A percentile compares a stretch with the other conserved stretches of the same genome.
These are phyloP conservation scores for Henricia sp. DNA, from an alignment of 53 echinoderm and acorn worm genomes.

Conservation along the genomic window DNA sequence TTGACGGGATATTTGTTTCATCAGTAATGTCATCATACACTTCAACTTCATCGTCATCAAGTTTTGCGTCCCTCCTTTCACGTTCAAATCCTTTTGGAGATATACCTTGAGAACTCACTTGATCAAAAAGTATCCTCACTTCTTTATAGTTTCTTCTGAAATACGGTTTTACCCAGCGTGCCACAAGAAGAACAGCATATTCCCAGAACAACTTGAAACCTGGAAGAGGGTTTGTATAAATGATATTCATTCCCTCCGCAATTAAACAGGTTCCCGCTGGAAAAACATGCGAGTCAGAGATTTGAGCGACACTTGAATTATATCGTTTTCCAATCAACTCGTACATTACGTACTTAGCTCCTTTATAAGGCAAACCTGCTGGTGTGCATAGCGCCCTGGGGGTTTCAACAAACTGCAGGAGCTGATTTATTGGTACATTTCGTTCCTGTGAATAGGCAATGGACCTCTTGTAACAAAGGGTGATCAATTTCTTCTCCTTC, in stretches of 20 bases:
- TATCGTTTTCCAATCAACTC: constrained; percentile 66
- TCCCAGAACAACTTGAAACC: constrained; percentile 60
- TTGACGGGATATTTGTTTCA: constrained; percentile 33
- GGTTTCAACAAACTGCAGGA: constrained; percentile 64
- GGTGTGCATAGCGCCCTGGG: constrained; percentile 67
- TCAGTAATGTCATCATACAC: constrained; percentile 9
- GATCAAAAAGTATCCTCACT: constrained; percentile 70
- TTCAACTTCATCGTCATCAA: constrained; percentile 34
- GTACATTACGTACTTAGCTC: constrained; percentile 66
- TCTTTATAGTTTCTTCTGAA: constrained; percentile 60
- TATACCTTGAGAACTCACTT: constrained; percentile 67
- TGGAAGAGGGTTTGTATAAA: constrained; percentile 59
- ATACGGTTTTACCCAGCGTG: constrained; percentile 48
- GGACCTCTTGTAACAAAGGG: constrained; percentile 67
- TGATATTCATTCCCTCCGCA: constrained; percentile 78
- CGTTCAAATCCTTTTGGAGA: constrained; percentile 74
- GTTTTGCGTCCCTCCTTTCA: constrained; percentile 46
- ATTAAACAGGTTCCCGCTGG: constrained; percentile 44
- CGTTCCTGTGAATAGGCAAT: constrained; percentile 43
- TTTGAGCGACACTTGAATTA: background rate
- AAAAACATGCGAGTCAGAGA: constrained; percentile 1
- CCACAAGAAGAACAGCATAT: constrained; percentile 58
- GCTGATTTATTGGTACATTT: constrained; percentile 49
- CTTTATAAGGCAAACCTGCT: constrained; percentile 71
- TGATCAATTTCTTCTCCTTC: constrained; percentile 67